These are phyloP conservation scores for Bathybates hornii DNA, from an alignment of 2,113 vertebrate genomes.

Conservation along the genomic window DNA sequence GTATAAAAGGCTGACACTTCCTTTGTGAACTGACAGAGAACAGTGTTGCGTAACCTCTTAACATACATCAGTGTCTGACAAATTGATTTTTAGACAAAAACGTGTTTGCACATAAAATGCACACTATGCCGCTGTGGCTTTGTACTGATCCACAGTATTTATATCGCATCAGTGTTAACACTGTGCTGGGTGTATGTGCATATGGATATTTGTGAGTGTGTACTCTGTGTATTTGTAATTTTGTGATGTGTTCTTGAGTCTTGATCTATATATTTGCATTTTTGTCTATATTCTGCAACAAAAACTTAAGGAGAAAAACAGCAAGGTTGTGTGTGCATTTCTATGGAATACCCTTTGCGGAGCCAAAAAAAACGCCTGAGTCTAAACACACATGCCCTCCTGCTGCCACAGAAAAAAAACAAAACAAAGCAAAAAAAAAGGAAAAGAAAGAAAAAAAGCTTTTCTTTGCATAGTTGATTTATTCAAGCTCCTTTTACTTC, in stretches of 20 bases:
- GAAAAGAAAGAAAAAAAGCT: neutral
- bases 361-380: constrained; percentile 22
- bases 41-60: constrained; percentile 11
- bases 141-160: constrained; percentile 51
- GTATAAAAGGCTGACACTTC: constrained; percentile 14
- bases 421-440: neutral
- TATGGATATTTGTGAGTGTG: neutral
- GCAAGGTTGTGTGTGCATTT: neutral
- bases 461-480: constrained; percentile 23
- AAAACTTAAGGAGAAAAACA: neutral
- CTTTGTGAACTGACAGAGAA: constrained; percentile 13
- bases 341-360: neutral
- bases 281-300: neutral
- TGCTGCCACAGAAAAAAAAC: neutral
- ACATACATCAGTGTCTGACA: constrained; percentile 19
- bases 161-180: neutral
- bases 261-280: neutral
- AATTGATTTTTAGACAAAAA: constrained; percentile 39
- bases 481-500: constrained; percentile 6
- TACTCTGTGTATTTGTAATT: neutral
- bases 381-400: neutral
- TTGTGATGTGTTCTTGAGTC: neutral
- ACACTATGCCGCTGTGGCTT: neutral
- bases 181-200: neutral
- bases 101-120: constrained; percentile 57